phyloP scores from a whole-genome alignment of 2,113 vertebrate species.

The Climacteris rufus region DNA sequence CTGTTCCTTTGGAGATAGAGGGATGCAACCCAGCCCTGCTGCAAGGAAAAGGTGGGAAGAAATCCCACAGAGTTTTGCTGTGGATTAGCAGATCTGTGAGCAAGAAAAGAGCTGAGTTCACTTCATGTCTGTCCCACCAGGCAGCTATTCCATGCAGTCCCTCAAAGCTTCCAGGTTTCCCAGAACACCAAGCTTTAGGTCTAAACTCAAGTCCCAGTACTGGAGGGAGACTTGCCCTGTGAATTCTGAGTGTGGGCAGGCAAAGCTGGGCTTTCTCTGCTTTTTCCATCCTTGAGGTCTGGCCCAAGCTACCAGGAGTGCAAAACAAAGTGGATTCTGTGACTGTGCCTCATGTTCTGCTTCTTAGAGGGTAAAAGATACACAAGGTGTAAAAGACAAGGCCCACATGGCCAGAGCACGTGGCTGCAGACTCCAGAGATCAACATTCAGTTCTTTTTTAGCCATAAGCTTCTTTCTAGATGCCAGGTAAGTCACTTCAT shows the following conservation, averaged over 20 bases:
- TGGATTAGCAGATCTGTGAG: not conserved
- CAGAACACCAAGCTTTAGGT: not conserved
- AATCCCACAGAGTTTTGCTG: not conserved
- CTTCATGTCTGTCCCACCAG: not conserved
- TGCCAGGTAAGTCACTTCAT: not conserved
- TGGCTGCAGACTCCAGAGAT: not conserved
- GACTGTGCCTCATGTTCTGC: not conserved
- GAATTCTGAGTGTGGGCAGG: not conserved
- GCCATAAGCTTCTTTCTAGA: not conserved
- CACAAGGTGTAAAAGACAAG: not conserved
- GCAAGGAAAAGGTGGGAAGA: not conserved
- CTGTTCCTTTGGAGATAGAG: not conserved
- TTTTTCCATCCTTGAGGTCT: not conserved
- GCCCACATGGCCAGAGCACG: fast-evolving
- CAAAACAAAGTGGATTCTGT: not conserved
- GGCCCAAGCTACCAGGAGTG: too few relatives aligned
- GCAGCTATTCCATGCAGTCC: not conserved
- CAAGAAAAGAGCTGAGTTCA: not conserved
- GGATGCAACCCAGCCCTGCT: not conserved
- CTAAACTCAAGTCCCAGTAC: not conserved
- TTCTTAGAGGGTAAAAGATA: not conserved
- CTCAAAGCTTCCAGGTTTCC: not conserved
- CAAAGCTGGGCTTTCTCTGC: not conserved
- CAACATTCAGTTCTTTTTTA: not conserved
- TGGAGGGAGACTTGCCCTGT: not conserved